Percentiles rank a stretch among this genome's conserved stretches.
phyloP scores from a whole-genome alignment of 2,113 vertebrate genomes.

The Paralichthys olivaceus region DNA sequence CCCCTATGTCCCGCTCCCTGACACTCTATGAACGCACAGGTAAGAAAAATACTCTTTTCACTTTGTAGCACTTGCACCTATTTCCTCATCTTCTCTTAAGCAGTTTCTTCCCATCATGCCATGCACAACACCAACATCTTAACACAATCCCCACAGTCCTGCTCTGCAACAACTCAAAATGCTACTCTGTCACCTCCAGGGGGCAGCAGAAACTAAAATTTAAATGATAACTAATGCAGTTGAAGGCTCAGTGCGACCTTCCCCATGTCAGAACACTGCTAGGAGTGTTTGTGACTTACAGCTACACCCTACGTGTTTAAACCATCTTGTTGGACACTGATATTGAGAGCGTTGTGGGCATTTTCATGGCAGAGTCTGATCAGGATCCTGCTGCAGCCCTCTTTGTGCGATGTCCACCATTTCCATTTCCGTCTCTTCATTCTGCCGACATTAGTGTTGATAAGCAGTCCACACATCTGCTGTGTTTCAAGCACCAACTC shows the following conservation, averaged over 20 bases:
- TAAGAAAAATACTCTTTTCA: conserved; percentile 60
- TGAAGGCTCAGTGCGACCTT: conserved; percentile 17
- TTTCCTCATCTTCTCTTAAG: background rate
- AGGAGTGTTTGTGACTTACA: conserved; percentile 5
- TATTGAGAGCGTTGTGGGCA: background rate
- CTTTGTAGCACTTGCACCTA: background rate
- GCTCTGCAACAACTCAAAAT: conserved; percentile 12
- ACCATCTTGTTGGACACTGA: background rate
- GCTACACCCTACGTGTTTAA: background rate
- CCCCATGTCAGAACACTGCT: conserved; percentile 1
- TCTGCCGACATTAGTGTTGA: conserved; percentile 32
- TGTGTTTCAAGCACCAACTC: conserved; percentile 33
- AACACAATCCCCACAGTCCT: background rate
- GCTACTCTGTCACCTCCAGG: conserved; percentile 66
- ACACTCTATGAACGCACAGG: conserved; percentile 56
- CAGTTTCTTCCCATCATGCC: no score
- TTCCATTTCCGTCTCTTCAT: background rate
- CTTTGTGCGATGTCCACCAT: background rate
- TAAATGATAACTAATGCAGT: conserved; percentile 1
- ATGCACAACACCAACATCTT: background rate
- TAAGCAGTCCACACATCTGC: conserved; percentile 14
- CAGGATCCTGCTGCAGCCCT: background rate
- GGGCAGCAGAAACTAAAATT: conserved; percentile 74
- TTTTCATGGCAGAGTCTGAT: background rate
- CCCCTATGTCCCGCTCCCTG: conserved; percentile 25